Evolutionary conservation across 2,113 vertebrate genomes (phyloP).

Genomic region (Mirza zaza): DNA sequence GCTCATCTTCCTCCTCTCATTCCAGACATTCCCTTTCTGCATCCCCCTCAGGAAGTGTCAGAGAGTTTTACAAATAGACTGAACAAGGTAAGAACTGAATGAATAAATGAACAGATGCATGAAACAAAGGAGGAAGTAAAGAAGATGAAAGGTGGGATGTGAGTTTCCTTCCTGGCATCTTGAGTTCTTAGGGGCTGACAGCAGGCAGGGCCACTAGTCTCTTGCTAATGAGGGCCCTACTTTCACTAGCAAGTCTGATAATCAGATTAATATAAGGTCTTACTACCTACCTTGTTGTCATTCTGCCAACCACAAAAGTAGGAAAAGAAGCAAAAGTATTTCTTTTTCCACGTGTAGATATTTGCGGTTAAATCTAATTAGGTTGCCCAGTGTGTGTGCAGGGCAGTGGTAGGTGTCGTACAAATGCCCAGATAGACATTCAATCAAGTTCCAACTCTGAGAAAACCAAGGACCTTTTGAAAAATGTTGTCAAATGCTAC

Average conservation of each 20-base stretch:
- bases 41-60: not conserved
- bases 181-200: not conserved
- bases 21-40: not conserved
- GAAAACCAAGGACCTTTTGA: not conserved
- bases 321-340: not conserved
- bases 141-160: not conserved
- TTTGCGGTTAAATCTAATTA: conserved; percentile 2
- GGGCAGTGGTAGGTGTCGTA: not conserved
- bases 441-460: not conserved
- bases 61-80: not conserved
- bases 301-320: not conserved
- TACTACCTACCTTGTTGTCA: not conserved
- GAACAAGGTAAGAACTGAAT: not conserved
- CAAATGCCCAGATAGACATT: not conserved
- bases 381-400: not conserved
- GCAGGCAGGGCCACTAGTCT: not conserved
- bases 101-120: not conserved
- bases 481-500: not conserved
- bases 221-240: not conserved
- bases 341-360: not conserved
- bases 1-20: not conserved
- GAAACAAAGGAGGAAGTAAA: not conserved
- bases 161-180: not conserved
- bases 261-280: not conserved
- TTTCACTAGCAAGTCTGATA: not conserved